Evolutionary conservation across 2,888 invertebrate species (phyloP).

Genomic region (Rhingia campestris): DNA sequence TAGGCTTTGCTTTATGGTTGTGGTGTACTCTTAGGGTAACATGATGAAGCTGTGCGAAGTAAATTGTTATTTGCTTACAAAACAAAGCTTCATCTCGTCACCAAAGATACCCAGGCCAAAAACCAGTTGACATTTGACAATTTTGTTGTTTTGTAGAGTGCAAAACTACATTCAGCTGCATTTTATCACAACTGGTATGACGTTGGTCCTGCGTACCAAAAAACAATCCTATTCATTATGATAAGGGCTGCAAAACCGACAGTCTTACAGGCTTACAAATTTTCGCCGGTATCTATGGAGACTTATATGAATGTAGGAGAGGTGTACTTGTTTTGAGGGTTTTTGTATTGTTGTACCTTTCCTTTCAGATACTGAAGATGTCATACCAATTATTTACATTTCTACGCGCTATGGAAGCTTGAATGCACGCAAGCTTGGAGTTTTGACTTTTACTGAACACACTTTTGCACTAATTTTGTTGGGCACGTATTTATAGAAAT

Average conservation of each 20-base stretch:
- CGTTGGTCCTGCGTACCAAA: slow-evolving; percentile 77
- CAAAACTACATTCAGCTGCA: slow-evolving; percentile 77
- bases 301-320: slow-evolving; percentile 79
- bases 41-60: no score
- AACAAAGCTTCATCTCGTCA: no score
- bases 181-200: slow-evolving; percentile 80
- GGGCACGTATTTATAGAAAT: no score
- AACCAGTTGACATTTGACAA: background rate
- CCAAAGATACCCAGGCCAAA: background rate
- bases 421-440: no score
- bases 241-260: slow-evolving; percentile 76
- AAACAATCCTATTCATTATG: slow-evolving; percentile 78
- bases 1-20: background rate
- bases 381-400: slow-evolving; percentile 78
- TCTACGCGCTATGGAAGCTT: slow-evolving; percentile 72
- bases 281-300: slow-evolving; percentile 78
- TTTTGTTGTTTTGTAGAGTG: slow-evolving; percentile 74
- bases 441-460: no score
- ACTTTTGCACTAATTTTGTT: no score
- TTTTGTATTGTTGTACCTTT: background rate
- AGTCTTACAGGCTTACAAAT: slow-evolving; percentile 77
- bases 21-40: no score
- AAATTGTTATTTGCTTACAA: no score
- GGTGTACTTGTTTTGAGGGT: no score
- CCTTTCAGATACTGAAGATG: slow-evolving; percentile 48